Base-by-base conservation (phyloP, 2,797 vertebrate species). In the Sphenopsis melanotis region DNA sequence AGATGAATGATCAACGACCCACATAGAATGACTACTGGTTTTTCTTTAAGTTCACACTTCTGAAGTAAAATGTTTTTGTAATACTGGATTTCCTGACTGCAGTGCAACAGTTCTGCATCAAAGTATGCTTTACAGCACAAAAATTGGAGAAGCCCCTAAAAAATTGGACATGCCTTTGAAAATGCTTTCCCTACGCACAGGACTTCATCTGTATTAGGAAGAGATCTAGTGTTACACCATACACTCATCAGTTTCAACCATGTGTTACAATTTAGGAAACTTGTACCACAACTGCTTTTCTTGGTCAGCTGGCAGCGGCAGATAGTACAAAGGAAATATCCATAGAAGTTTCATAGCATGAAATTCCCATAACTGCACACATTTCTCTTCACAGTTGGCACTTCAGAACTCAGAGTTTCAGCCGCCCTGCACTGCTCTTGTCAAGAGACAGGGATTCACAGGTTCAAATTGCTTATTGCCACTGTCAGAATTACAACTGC, bases 161-260 rank as follows among this genome's bases (percentile, higher is more conserved):
- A 90, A 82, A 72, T 5, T 49, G 9, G 39, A 60, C 24, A 10
- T 12, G 26, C 2, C 27, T 76, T 76, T n/a, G 32, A 70, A 92
- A 70, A 76, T 0, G 0, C 12, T 76, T 79, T 87, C n/a, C 36
- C 41, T 55, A 12, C 0, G 2, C 55, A 56, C 4, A 76, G 7
- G 22, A 21, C 39, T 76, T 50, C 7, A 50, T 13, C 53, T 11
- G 17, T 18, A 30, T 32, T 26, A 59, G 41, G n/a, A 91, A 59
- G 17, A 41, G 36, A 26, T n/a, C 41, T 52, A 29, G 24, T 19
- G 26, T 61, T 81, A 82, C 5, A 12, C 36, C 30, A 34, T 3
- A 27, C 11, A 59, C 36, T 79, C 13, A 80, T 77, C 66, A 60
- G 30, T 39, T 92, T 70, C 56, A 71, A 23, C 37, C 60, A 74